Percentiles rank a stretch among this genome's conserved stretches.
These are phyloP conservation scores for Kryptolebias marmoratus DNA, from an alignment of 2,113 vertebrate species.

Conservation along the genomic window DNA sequence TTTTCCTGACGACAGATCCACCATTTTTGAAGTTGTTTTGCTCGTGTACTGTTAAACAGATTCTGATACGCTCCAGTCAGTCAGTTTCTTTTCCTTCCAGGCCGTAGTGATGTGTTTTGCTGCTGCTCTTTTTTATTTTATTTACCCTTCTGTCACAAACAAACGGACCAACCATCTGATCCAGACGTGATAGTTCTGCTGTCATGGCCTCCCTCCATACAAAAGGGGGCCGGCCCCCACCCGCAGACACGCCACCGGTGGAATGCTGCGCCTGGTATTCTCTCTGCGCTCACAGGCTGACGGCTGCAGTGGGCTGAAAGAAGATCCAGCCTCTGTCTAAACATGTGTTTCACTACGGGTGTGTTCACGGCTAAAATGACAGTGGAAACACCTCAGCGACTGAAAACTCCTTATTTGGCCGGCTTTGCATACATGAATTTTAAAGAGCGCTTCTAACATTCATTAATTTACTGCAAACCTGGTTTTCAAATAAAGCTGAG, in stretches of 20 bases:
- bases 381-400: slow-evolving; percentile 52
- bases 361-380: slow-evolving; percentile 52
- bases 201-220: slow-evolving; percentile 52
- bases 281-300: slow-evolving; percentile 46
- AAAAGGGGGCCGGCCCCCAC: slow-evolving; percentile 64
- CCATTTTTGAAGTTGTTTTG: neutral
- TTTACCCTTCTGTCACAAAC: slow-evolving; percentile 44
- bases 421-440: slow-evolving; percentile 1
- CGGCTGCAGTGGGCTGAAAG: slow-evolving; percentile 64
- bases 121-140: slow-evolving; percentile 11
- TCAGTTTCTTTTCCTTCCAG: neutral
- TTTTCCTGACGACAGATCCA: neutral
- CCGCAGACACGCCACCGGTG: slow-evolving; percentile 62
- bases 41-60: neutral
- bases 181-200: slow-evolving; percentile 39
- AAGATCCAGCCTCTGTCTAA: slow-evolving; percentile 72
- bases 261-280: slow-evolving; percentile 77
- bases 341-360: slow-evolving; percentile 62
- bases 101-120: neutral
- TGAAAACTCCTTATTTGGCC: slow-evolving; percentile 18
- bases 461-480: slow-evolving; percentile 7
- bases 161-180: slow-evolving; percentile 38
- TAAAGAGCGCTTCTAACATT: neutral
- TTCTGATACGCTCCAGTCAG: neutral
- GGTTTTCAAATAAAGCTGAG: neutral